Base-by-base conservation (phyloP, 2,113 vertebrate species). In the Pygoscelis antarcticus region DNA sequence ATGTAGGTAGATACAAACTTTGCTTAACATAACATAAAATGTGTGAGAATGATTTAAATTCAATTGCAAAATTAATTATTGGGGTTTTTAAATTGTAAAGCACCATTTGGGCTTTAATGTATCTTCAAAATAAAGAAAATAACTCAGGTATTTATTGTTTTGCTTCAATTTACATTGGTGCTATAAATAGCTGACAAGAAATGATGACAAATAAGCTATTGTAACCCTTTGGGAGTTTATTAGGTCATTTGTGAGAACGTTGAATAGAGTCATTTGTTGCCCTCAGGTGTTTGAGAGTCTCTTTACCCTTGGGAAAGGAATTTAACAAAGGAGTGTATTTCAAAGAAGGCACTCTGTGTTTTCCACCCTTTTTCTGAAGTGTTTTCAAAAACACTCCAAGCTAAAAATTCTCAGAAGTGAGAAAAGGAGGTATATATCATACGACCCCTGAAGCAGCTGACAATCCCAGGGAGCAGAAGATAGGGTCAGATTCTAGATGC, bases 341-440 rank as follows among this genome's bases (percentile, higher is more conserved):
- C 96, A 97, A 97, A 97, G 96, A 95, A 95, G 87, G 97, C 77
- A 71, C 88, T 96, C 96, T 40, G n/a, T 93, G 96, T 96, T 96
- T 95, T 93, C 96, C 88, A 92, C 89, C 83, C 91, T 96, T 96
- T 95, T 96, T 95, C 93, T 96, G 96, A 96, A 97, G 90, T 96
- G 87, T 96, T 97, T 98, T 97, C 97, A 98, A 97, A 97, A 96
- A 96, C 91, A 68, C 95, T 96, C 87, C 76, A 68, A 92, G 97
- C 80, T 93, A 81, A 96, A 95, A 96, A 75, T 52, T 81, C 93
- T 97, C 95, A 93, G 95, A 93, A 97, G 95, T 93, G 80, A 98
- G 96, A 92, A 90, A 94, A 95, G 89, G 89, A 96, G 90, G 90
- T 77, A 66, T 84, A 30, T 76, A 85, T 89, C 91, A 96, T 94